These are phyloP conservation scores for Acinonyx jubatus DNA, from an alignment of 2,113 vertebrate genomes.

Conservation along the genomic window DNA sequence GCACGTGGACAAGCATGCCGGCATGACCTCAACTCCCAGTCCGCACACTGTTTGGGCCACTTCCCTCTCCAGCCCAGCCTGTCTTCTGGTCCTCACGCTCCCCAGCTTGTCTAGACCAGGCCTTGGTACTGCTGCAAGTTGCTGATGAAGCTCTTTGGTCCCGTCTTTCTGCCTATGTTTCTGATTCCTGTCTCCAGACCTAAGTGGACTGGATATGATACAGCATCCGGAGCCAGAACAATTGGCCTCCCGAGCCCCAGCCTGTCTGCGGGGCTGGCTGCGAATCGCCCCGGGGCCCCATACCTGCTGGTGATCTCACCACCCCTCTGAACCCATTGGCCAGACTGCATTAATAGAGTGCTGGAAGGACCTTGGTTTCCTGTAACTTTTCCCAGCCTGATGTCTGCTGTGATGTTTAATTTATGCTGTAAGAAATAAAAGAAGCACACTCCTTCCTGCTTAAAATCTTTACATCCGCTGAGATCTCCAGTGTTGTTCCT, in stretches of 20 bases:
- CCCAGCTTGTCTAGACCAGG: not conserved
- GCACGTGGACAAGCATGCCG: not conserved
- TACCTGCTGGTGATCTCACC: conserved; percentile 2
- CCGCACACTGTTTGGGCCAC: not conserved
- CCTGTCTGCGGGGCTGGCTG: not conserved
- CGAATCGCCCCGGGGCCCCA: not conserved
- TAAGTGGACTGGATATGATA: not conserved
- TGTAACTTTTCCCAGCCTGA: conserved; percentile 47
- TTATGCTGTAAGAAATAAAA: conserved; percentile 68
- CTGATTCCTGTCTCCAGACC: not conserved
- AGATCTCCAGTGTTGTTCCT: not conserved
- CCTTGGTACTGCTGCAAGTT: not conserved
- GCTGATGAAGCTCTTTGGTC: not conserved
- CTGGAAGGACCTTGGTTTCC: conserved; percentile 20
- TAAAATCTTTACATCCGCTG: conserved; percentile 34
- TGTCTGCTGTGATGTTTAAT: conserved; percentile 71
- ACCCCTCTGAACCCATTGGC: not conserved
- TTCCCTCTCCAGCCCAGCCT: not conserved
- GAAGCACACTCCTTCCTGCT: conserved; percentile 28
- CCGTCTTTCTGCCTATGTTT: not conserved
- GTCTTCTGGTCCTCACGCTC: not conserved
- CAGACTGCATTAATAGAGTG: conserved; percentile 29
- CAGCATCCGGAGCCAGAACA: not conserved
- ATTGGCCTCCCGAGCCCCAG: not conserved
- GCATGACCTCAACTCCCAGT: not conserved